phyloP scores from a whole-genome alignment of 2,888 invertebrate species.

The Melangyna quadrimaculata region DNA sequence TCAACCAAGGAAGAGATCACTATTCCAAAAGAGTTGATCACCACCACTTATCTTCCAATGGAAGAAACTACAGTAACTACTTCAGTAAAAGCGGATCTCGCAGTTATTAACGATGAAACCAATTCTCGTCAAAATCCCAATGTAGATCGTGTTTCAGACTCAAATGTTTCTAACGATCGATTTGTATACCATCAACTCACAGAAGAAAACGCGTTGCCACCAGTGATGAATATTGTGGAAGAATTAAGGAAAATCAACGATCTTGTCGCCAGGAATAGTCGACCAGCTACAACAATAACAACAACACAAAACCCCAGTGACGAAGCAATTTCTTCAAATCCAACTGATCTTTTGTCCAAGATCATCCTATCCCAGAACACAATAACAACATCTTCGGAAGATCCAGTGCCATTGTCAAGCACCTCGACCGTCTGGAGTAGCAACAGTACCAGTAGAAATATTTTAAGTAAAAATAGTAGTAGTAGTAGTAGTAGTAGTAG shows the following conservation, averaged over 20 bases:
- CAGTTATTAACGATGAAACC: background rate
- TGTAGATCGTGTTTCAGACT: background rate
- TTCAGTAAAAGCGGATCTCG: background rate
- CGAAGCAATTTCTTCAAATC: conserved; percentile 15
- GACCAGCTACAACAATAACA: conserved; percentile 36
- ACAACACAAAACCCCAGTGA: conserved; percentile 68
- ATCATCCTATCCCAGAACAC: conserved; percentile 55
- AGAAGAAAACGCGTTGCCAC: background rate
- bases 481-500: conserved; percentile 5
- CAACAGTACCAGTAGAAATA: conserved; percentile 43
- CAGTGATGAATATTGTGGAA: conserved; percentile 73
- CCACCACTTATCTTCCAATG: background rate
- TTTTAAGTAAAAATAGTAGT: conserved; percentile 28
- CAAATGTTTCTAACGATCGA: background rate
- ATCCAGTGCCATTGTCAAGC: conserved; percentile 50
- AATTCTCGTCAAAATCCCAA: background rate
- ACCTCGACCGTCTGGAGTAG: conserved; percentile 60
- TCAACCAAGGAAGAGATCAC: background rate
- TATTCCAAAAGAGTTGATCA: background rate
- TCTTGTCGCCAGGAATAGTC: conserved; percentile 77
- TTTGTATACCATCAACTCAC: conserved; percentile 12
- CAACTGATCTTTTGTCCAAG: conserved; percentile 45
- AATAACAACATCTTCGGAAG: conserved; percentile 43
- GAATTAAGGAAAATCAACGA: conserved; percentile 78
- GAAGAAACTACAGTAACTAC: background rate